A percentile compares a stretch with the other conserved stretches of the same genome.
Conservation (phyloP, 1,140 invertebrate genomes). For the Melipona quadrifasciata region DNA sequence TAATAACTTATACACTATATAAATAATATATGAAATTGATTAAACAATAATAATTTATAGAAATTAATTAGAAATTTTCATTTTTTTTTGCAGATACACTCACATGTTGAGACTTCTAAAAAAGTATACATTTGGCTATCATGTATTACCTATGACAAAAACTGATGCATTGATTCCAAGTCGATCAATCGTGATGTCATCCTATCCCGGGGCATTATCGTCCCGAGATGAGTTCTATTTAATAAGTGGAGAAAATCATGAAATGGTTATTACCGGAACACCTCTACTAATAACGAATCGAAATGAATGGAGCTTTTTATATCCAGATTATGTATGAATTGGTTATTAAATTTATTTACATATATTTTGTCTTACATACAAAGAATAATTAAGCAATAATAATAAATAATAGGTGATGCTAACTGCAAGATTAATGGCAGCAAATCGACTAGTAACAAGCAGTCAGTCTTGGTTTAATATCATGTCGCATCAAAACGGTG, state of each 20-base stretch:
- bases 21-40: background rate
- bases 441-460: constrained; percentile 90
- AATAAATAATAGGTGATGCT: constrained; percentile 85
- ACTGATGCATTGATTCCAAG: constrained; percentile 84
- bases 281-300: constrained; percentile 75
- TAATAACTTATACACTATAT: background rate
- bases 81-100: constrained; percentile 84
- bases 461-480: constrained; percentile 88
- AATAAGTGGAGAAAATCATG: constrained; percentile 81
- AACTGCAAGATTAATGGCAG: constrained; percentile 91
- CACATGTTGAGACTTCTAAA: constrained; percentile 95
- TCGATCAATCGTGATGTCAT: constrained; percentile 85
- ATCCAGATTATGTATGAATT: constrained; percentile 60
- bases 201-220: constrained; percentile 93
- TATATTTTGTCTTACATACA: background rate
- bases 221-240: constrained; percentile 95
- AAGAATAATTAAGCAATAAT: constrained; percentile 6
- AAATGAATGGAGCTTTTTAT: constrained; percentile 64
- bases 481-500: constrained; percentile 87
- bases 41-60: background rate
- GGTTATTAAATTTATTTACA: background rate
- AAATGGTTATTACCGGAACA: constrained; percentile 84
- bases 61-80: background rate
- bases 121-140: constrained; percentile 92
- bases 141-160: constrained; percentile 79